Conservation (phyloP, 2,797 vertebrate species). For the Rhynchonycteris naso region DNA sequence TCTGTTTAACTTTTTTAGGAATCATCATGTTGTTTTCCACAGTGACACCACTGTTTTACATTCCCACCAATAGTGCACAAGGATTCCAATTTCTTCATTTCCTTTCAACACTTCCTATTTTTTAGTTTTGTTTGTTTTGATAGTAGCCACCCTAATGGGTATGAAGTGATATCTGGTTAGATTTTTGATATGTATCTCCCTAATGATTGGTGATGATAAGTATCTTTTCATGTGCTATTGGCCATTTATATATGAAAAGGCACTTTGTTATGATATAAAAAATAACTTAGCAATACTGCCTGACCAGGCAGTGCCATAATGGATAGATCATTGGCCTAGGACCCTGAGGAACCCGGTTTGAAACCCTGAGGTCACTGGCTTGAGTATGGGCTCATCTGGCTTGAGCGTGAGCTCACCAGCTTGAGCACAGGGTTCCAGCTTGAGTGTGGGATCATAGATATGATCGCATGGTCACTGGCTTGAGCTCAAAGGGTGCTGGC, state of each 20-base stretch:
- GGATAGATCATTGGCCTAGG: too few relatives aligned
- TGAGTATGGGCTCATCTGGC: too few relatives aligned
- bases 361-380: too few relatives aligned
- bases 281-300: background rate
- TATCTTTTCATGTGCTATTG: background rate
- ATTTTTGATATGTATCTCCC: background rate
- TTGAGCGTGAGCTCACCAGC: too few relatives aligned
- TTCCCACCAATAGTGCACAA: background rate
- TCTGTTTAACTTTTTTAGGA: background rate
- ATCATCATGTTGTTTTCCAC: background rate
- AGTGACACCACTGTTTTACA: background rate
- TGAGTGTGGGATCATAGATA: too few relatives aligned
- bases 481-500: too few relatives aligned
- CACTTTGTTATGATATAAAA: conserved; percentile 35
- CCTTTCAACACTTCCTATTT: background rate
- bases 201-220: background rate
- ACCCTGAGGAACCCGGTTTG: too few relatives aligned
- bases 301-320: too few relatives aligned
- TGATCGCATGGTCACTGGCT: too few relatives aligned
- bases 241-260: background rate
- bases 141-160: background rate
- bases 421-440: too few relatives aligned
- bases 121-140: background rate
- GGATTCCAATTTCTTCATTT: background rate
- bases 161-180: background rate